These are phyloP conservation scores for Sinocyclocheilus maitianheensis DNA, from an alignment of 2,113 vertebrate genomes.

Conservation along the genomic window DNA sequence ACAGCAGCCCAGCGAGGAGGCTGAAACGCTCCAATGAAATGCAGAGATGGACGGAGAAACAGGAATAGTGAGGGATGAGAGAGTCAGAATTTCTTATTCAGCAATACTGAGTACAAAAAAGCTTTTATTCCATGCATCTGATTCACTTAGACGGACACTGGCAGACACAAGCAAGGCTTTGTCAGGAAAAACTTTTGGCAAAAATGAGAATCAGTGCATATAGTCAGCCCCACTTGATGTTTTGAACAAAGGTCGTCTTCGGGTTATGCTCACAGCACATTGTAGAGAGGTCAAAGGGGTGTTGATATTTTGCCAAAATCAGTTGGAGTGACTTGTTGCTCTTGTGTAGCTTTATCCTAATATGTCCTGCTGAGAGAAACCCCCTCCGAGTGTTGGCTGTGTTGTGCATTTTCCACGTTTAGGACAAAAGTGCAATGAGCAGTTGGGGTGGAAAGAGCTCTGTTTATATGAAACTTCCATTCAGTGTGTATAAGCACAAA, in stretches of 20 bases:
- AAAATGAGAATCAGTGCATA: slow-evolving; percentile 10
- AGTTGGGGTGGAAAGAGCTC: not conserved
- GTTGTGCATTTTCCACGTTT: not conserved
- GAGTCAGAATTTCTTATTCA: slow-evolving; percentile 18
- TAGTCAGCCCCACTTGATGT: slow-evolving; percentile 15
- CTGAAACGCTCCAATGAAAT: not conserved
- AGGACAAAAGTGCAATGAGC: not conserved
- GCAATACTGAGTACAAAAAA: slow-evolving; percentile 23
- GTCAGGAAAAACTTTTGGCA: not conserved
- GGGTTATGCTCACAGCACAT: slow-evolving; percentile 10
- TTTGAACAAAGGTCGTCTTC: slow-evolving; percentile 13
- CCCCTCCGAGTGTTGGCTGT: not conserved
- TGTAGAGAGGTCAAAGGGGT: slow-evolving; percentile 28
- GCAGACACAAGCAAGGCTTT: slow-evolving; percentile 12
- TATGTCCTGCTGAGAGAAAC: slow-evolving; percentile 18
- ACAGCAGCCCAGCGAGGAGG: not conserved
- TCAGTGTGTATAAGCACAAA: not conserved
- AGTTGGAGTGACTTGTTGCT: slow-evolving; percentile 11
- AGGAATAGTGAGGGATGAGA: not conserved
- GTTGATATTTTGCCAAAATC: slow-evolving; percentile 29
- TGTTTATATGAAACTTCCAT: slow-evolving; percentile 1
- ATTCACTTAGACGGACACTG: not conserved
- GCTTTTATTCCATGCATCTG: slow-evolving; percentile 28
- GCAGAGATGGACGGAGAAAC: not conserved
- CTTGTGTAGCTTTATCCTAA: slow-evolving; percentile 4